Evolutionary conservation across 2,888 invertebrate genomes (phyloP), one percentile per base, ranked within the genome.

Genomic region (Drymonia ruficornis): DNA sequence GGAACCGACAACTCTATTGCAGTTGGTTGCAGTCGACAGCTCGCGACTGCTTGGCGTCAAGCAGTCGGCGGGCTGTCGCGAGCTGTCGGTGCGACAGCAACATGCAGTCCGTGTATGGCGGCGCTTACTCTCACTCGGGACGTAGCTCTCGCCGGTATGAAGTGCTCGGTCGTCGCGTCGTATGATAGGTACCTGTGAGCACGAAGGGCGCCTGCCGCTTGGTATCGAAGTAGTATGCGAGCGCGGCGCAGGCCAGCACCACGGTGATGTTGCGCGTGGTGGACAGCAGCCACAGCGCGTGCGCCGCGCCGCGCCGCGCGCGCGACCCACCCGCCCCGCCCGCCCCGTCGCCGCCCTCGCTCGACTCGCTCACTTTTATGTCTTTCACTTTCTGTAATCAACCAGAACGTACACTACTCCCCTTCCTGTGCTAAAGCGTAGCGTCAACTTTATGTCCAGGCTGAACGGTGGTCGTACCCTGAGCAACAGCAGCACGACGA

Each of bases 231-330:
- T 94, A 87, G 85, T 95, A 96, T 0, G 95, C 95, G 50, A 96
- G 86, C 7, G 94, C 89, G 0, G 95, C 95, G 77, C 95, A 95
- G 16, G 95, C 85, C 19, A 96, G 92, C 55, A 97, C 96, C 28
- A 96, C 95, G 43, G 96, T 89, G 64, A 97, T 96, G 86, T 96
- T 97, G 59, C 97, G 89, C 0, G 95, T 95, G 28, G 96, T 96
- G 55, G 96, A 95, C 48, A 96, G 87, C 74, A 96, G 93, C 96
- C 96, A 96, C 49, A 96, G 89, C 45, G 93, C 81, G 74, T 95
- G 95, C 40, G 93, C 85, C 9, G 85, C 61, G 49, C 83, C 86
- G 67, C 94, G 94, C 18, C 68, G 63, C 54, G 62, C 50, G 31
- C 72, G 64, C 51, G 67, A 63, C 44, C 60, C 57, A 46, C 63